Evolutionary conservation across 2,113 vertebrate species (phyloP), one percentile per base, ranked within the genome.

Genomic region (Apteryx mantelli): DNA sequence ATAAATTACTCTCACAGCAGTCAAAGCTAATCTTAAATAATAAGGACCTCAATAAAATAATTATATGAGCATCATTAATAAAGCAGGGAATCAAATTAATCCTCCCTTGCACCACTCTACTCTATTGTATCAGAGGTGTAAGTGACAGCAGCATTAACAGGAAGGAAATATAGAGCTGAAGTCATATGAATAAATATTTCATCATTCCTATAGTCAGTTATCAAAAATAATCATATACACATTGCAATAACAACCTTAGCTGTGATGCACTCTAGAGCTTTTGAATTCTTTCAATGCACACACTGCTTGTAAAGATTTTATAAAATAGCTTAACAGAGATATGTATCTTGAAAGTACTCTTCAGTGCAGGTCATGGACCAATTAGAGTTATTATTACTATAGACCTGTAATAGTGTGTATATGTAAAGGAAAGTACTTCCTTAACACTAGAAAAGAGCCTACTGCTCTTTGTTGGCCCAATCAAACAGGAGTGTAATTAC

Each of bases 21-120:
- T 21, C 38, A 56, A 95, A 91, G 64, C 68, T 86, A 88, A 86
- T 68, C 44, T 94, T 91, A 96, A 95, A 77, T 88, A 94, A 75
- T 38, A 93, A 32, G 32, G 26, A 60, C 25, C n/a, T 83, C 79
- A 94, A 95, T 70, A 82, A 93, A 95, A 86, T 78, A 95, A 91
- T 18, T 38, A 24, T 82, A 93, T 80, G n/a, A 44, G 50, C 42
- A 86, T 86, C 46, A 88, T 83, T 95, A 95, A 94, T 77, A 90
- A 89, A 83, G 60, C 36, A 32, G 52, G 81, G 74, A 89, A 84
- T 85, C 36, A 69, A 84, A 30, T 24, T 91, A 93, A 93, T 95
- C 84, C 34, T 91, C n/a, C 28, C 19, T 66, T 78, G 52, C 50
- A 77, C 21, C 30, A 42, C 25, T 42, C 7, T 36, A 34, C 30